A percentile compares a stretch with the other conserved stretches of the same genome.
phyloP scores from a whole-genome alignment of 2,113 vertebrate genomes.

The Tautogolabrus adspersus region DNA sequence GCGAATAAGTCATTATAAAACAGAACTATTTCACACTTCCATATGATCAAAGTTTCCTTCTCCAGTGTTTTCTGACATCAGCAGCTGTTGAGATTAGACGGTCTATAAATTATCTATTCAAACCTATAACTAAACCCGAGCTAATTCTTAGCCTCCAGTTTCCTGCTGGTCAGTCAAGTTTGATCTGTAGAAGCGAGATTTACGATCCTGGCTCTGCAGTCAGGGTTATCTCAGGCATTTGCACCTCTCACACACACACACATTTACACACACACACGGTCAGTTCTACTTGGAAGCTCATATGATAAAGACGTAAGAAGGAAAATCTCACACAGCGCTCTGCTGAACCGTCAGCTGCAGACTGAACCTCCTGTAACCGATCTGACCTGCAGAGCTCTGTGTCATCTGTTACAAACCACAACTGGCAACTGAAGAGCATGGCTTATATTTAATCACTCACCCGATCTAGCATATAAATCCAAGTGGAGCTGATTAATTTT shows the following conservation, averaged over 20 bases:
- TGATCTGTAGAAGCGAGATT: conserved; percentile 43
- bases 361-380: conserved; percentile 36
- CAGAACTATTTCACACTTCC: not conserved
- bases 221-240: conserved; percentile 51
- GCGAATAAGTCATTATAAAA: not conserved
- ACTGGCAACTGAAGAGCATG: not conserved
- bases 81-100: conserved; percentile 40
- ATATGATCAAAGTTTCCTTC: conserved; percentile 4
- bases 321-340: conserved; percentile 16
- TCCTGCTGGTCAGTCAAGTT: conserved; percentile 43
- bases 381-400: conserved; percentile 30
- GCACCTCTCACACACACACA: conserved; percentile 27
- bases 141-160: conserved; percentile 28
- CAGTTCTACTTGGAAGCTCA: conserved; percentile 9
- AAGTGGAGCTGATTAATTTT: conserved; percentile 17
- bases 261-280: not conserved
- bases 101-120: conserved; percentile 42
- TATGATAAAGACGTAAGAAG: conserved; percentile 28
- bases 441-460: conserved; percentile 39
- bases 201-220: conserved; percentile 40
- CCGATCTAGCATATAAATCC: conserved; percentile 11
- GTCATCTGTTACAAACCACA: conserved; percentile 23
- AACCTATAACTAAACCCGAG: conserved; percentile 8
- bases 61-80: conserved; percentile 32
- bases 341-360: conserved; percentile 11